Percentiles rank a stretch among this genome's conserved stretches.
These are phyloP conservation scores for Chymomyza caudatula DNA, from an alignment of 2,888 invertebrate genomes.

Conservation along the genomic window DNA sequence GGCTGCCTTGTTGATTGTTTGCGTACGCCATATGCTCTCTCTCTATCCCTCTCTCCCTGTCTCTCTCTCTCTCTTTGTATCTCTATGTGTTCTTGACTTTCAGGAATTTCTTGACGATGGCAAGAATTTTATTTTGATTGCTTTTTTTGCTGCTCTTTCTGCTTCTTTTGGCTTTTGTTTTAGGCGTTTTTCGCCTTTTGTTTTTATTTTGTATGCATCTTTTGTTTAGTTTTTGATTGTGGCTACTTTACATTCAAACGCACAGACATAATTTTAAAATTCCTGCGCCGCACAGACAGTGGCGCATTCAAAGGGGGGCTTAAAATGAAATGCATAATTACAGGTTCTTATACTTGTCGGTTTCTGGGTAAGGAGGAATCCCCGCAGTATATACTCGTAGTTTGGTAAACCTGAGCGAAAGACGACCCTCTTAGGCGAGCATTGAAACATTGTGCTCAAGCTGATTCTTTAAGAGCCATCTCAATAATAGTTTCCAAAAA, in stretches of 20 bases:
- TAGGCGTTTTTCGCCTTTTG: constrained; percentile 42
- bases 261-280: constrained; percentile 15
- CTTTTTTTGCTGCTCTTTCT: constrained; percentile 32
- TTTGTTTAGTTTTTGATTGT: constrained; percentile 59
- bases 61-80: constrained; percentile 22
- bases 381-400: too few relatives aligned
- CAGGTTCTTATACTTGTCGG: not conserved
- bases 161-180: constrained; percentile 59
- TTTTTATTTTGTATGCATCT: constrained; percentile 57
- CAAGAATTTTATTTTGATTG: constrained; percentile 67
- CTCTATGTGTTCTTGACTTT: constrained; percentile 54
- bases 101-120: constrained; percentile 71
- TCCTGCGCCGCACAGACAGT: constrained; percentile 19
- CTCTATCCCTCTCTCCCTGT: constrained; percentile 1
- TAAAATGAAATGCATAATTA: too few relatives aligned
- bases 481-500: too few relatives aligned
- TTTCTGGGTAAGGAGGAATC: too few relatives aligned
- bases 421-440: too few relatives aligned
- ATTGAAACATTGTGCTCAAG: too few relatives aligned
- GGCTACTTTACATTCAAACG: constrained; percentile 29
- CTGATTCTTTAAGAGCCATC: too few relatives aligned
- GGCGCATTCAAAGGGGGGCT: constrained; percentile 27
- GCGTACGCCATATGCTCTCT: constrained; percentile 4
- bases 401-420: too few relatives aligned
- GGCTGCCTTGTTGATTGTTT: constrained; percentile 20